Evolutionary conservation across 2,113 vertebrate genomes (phyloP).

Genomic region (Monarcha castaneiventris): DNA sequence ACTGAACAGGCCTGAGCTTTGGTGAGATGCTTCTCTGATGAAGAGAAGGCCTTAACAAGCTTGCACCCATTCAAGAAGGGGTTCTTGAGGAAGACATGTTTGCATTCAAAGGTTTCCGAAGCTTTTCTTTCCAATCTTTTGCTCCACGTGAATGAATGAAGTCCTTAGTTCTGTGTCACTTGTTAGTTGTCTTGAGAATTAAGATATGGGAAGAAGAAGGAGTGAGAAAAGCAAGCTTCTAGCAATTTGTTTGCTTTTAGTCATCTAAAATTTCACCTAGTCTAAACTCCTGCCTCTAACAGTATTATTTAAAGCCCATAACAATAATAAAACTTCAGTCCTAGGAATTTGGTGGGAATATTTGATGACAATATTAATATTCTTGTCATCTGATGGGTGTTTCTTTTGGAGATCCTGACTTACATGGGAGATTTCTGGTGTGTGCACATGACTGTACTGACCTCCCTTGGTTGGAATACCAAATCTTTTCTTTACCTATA

Average conservation of each 20-base stretch:
- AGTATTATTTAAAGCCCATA: background rate
- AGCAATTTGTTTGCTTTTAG: background rate
- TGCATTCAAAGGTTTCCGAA: background rate
- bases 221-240: background rate
- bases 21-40: background rate
- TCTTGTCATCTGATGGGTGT: background rate
- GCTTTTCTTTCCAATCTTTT: background rate
- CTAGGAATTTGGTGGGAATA: background rate
- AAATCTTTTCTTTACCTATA: background rate
- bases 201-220: background rate
- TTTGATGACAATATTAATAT: background rate
- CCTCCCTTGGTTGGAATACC: background rate
- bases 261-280: background rate
- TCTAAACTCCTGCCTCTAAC: background rate
- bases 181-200: background rate
- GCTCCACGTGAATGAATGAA: background rate
- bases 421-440: background rate
- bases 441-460: background rate
- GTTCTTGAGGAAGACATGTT: background rate
- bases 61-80: background rate
- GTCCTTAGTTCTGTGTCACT: background rate
- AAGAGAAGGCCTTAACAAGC: background rate
- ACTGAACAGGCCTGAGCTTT: background rate
- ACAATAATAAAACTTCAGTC: background rate
- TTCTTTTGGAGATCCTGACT: background rate